phyloP scores from a whole-genome alignment of 1,140 invertebrate species.

The Drosophila busckii region DNA sequence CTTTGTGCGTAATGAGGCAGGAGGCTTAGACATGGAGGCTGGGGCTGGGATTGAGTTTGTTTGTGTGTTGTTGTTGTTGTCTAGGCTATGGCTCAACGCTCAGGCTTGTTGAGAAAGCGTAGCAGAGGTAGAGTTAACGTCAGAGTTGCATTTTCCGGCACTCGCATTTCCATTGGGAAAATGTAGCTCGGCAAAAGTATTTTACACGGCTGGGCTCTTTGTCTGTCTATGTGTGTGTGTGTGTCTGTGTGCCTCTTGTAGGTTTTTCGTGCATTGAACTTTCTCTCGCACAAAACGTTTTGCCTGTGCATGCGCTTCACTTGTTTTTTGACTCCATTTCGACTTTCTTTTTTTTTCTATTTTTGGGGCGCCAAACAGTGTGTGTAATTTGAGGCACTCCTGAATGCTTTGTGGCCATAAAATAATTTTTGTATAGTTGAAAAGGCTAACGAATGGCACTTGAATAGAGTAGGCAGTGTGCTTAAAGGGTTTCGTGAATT shows the following conservation, averaged over 20 bases:
- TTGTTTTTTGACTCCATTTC: slow-evolving; percentile 23
- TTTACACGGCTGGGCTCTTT: slow-evolving; percentile 31
- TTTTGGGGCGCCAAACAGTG: slow-evolving; percentile 24
- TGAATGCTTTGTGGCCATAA: slow-evolving; percentile 9
- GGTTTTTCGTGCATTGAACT: slow-evolving; percentile 38
- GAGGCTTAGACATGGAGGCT: slow-evolving; percentile 39
- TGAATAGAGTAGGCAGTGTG: background rate
- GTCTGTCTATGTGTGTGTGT: background rate
- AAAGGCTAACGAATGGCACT: background rate
- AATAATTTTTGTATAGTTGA: slow-evolving; percentile 5
- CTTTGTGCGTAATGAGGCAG: slow-evolving; percentile 39
- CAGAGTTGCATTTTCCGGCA: slow-evolving; percentile 49
- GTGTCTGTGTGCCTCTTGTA: slow-evolving; percentile 14
- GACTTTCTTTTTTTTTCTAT: slow-evolving; percentile 7
- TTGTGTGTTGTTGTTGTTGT: slow-evolving; percentile 21
- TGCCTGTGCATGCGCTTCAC: slow-evolving; percentile 31
- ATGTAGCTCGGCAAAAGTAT: slow-evolving; percentile 33
- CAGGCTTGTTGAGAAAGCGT: slow-evolving; percentile 24
- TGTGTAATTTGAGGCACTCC: slow-evolving; percentile 26
- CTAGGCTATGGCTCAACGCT: slow-evolving; percentile 43
- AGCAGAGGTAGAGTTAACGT: no score
- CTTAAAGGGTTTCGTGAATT: background rate
- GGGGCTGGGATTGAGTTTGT: slow-evolving; percentile 16
- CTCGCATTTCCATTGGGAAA: slow-evolving; percentile 44
- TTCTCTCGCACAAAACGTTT: background rate